A percentile compares a stretch with the other conserved stretches of the same genome.
Evolutionary conservation across 37 sponge, comb jelly and placozoan genomes (phyloP).

Genomic region (Lycopodina hypogea): DNA sequence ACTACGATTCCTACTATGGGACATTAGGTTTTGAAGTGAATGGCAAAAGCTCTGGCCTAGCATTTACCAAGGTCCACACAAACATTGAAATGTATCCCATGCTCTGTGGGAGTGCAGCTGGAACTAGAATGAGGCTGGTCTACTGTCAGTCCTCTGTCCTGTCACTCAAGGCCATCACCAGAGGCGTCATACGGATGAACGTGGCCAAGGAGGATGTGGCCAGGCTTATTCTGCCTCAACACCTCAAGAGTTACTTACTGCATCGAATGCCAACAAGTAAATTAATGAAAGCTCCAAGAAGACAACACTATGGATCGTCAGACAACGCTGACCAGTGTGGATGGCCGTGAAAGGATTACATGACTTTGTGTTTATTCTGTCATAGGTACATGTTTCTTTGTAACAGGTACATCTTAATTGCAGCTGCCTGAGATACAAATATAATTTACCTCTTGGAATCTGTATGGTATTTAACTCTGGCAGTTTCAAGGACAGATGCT

Average conservation of each 20-base stretch:
- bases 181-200: slow-evolving; percentile 46
- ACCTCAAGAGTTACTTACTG: slow-evolving; percentile 45
- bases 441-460: no score
- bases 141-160: slow-evolving; percentile 48
- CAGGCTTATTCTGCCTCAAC: slow-evolving; percentile 43
- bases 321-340: not conserved
- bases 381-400: not conserved
- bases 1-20: slow-evolving; percentile 53
- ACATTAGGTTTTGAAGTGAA: slow-evolving; percentile 57
- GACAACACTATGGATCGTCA: not conserved
- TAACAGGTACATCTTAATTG: no score
- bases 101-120: slow-evolving; percentile 51
- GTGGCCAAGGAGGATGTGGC: slow-evolving; percentile 24
- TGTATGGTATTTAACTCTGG: no score
- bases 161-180: slow-evolving; percentile 54
- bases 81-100: slow-evolving; percentile 61
- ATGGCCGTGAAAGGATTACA: not conserved
- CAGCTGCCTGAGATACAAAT: no score
- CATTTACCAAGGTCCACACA: slow-evolving; percentile 32
- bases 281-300: not conserved
- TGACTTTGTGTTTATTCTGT: not conserved
- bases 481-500: no score
- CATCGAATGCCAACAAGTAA: slow-evolving; percentile 1
- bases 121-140: slow-evolving; percentile 43
- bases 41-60: slow-evolving; percentile 41